Base-by-base conservation (phyloP, 2,797 vertebrate species). In the Rhinophrynus dorsalis region DNA sequence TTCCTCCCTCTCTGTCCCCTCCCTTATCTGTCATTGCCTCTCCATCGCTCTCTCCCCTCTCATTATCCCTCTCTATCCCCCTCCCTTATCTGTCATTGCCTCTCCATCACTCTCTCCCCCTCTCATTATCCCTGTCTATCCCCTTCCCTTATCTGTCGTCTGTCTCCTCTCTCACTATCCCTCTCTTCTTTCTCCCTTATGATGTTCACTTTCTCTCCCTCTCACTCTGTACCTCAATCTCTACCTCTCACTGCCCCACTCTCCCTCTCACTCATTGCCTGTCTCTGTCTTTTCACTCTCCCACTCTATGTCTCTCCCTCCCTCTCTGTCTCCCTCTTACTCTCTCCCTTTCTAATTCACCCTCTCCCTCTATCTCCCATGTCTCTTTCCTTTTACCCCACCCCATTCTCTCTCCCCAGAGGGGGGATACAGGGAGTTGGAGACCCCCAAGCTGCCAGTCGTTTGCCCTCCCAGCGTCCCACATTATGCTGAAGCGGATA, bases 401-500 rank as follows among this genome's bases (percentile, higher is more conserved):
- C 20, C 40, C 40, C 17, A 18, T 23, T 23, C 26, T 54, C 17
- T 48, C 44, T 42, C 44, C 9, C 82, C 77, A 79, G 85, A 88
- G 11, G 80, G 90, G 13, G 91, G 93, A 70, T 80, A 82, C 80
- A 86, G 90, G 82, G 92, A 92, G 74, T 29, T 74, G 38, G 79
- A 82, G 35, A 75, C 82, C 0, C 60, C 15, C 0, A 82, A 87
- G 47, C 89, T 89, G 1, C 86, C 86, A 0, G 47, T 84, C 8
- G 76, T 84, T 24, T 74, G 89, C 72, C 82, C 84, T 45, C 84
- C 77, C 70, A 96, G 91, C 2, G 94, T 96, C 9, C 95, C 94
- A 2, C 95, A 97, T 35, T 98, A 98, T 1, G 96, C 96, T 0
- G 94, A 97, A 81, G 96, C 96, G 0, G 96, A 98, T 79, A 96